Conservation (phyloP, 2,113 vertebrate species). For the Larimichthys polyactis region DNA sequence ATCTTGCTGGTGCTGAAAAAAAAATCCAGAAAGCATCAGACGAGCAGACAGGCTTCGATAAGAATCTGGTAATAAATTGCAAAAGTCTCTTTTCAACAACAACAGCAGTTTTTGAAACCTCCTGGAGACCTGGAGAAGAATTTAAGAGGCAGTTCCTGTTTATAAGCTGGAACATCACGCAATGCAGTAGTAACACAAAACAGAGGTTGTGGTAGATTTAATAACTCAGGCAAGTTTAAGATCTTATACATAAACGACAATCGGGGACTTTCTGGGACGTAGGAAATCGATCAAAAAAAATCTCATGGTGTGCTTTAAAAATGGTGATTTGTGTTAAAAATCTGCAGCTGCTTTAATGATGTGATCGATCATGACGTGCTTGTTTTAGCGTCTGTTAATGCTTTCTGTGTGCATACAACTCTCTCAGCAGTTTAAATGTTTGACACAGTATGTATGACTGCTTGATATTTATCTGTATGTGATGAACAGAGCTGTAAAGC, state of each 20-base stretch:
- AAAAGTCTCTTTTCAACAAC: not conserved
- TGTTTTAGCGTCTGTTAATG: constrained; percentile 4
- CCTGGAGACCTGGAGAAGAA: not conserved
- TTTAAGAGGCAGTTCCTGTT: not conserved
- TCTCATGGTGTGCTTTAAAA: not conserved
- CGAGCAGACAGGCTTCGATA: not conserved
- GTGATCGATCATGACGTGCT: not conserved
- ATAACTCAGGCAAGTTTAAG: not conserved
- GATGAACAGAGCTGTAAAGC: constrained; percentile 6
- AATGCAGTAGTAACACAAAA: not conserved
- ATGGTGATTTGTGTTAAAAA: not conserved
- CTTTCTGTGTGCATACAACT: not conserved
- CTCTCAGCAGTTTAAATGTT: constrained; percentile 1
- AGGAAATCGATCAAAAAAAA: constrained; percentile 7
- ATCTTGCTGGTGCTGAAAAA: not conserved
- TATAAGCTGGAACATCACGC: not conserved
- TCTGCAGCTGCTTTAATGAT: not conserved
- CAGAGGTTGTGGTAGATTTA: not conserved
- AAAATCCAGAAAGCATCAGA: not conserved
- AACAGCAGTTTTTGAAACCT: not conserved
- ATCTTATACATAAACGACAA: not conserved
- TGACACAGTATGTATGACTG: not conserved
- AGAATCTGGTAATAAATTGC: too few species aligned
- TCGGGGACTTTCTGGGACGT: not conserved
- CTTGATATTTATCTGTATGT: not conserved